A percentile compares a stretch with the other conserved stretches of the same genome.
Conservation (phyloP, 1,140 invertebrate genomes). For the Aphelenchoides fujianensis region DNA sequence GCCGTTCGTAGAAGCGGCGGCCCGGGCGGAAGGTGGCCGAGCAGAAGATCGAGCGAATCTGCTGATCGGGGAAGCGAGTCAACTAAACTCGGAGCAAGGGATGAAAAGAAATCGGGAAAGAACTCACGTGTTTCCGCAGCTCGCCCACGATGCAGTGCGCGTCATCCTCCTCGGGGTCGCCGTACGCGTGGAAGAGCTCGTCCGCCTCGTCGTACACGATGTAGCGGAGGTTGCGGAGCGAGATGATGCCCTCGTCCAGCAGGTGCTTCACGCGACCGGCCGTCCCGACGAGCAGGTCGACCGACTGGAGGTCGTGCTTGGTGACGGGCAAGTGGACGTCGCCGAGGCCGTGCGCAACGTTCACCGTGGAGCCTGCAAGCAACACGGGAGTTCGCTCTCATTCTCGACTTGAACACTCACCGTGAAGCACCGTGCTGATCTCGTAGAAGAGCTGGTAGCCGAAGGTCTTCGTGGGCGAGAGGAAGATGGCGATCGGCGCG, state of each 20-base stretch:
- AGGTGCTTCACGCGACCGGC: not conserved
- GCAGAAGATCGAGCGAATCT: not conserved
- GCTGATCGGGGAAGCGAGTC: no score
- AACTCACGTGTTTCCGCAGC: not conserved
- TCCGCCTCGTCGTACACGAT: not conserved
- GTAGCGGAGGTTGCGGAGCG: not conserved
- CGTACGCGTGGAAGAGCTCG: not conserved
- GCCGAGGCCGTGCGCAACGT: not conserved
- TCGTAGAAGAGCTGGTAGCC: not conserved
- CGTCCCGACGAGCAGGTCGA: not conserved
- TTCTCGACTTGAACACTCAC: no score
- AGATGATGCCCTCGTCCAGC: not conserved
- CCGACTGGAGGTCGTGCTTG: not conserved
- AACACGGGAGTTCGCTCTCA: not conserved
- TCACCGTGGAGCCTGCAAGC: not conserved
- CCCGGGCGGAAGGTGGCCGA: not conserved
- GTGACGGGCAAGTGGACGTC: not conserved
- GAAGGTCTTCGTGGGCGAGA: not conserved
- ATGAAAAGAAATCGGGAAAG: no score
- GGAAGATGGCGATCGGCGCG: not conserved
- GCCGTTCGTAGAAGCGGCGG: not conserved
- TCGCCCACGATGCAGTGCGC: not conserved
- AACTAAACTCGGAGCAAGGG: no score
- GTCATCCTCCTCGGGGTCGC: not conserved
- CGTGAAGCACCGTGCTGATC: not conserved